These are phyloP conservation scores for Myotis planiceps DNA, from an alignment of 2,797 vertebrate species.

Conservation along the genomic window DNA sequence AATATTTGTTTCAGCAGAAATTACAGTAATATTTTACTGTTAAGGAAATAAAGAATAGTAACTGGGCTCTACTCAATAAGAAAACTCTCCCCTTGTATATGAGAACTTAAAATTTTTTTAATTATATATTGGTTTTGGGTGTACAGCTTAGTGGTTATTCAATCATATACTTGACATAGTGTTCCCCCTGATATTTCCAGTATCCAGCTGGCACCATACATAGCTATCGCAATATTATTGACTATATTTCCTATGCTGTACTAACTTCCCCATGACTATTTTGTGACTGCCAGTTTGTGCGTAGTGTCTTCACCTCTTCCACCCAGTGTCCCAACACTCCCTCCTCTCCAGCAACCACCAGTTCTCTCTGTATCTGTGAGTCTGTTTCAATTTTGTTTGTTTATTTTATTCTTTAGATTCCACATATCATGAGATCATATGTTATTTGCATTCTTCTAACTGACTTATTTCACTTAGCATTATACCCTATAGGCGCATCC, in stretches of 20 bases:
- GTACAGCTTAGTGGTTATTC: neutral
- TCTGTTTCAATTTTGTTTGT: neutral
- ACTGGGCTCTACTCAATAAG: neutral
- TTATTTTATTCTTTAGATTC: neutral
- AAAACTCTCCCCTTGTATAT: neutral
- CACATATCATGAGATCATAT: neutral
- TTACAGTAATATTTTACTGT: neutral
- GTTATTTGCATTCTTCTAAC: neutral
- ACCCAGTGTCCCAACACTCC: no score
- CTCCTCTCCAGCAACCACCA: neutral
- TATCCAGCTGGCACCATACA: neutral
- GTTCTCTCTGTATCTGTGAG: neutral
- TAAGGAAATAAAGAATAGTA: neutral
- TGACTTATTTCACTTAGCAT: neutral
- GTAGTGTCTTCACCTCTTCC: neutral
- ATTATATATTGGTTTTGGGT: neutral
- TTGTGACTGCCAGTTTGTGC: neutral
- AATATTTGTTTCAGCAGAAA: constrained; percentile 15
- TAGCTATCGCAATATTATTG: neutral
- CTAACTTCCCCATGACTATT: neutral
- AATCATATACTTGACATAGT: neutral
- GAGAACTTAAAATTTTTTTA: neutral
- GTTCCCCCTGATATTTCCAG: neutral
- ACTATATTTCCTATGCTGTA: neutral
- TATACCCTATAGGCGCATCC: neutral